A percentile compares a stretch with the other conserved stretches of the same genome.
These are phyloP conservation scores for Pseudanteris insignis DNA, from an alignment of 2,888 invertebrate genomes.

Conservation along the genomic window DNA sequence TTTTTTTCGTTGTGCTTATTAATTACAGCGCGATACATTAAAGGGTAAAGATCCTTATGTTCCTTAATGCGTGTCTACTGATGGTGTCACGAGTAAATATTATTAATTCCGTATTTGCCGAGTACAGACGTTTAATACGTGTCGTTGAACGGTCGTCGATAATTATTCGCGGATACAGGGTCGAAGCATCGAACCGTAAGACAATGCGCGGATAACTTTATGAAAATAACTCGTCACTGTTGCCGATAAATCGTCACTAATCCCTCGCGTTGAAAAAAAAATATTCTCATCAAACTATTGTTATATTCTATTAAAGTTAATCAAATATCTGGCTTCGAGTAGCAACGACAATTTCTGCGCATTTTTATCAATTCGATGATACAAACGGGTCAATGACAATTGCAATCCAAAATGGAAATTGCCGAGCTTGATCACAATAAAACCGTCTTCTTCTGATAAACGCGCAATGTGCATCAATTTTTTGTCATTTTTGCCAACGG, in stretches of 20 bases:
- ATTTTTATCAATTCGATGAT: background rate
- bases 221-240: slow-evolving; percentile 37
- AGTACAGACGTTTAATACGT: slow-evolving; percentile 40
- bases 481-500: slow-evolving; percentile 17
- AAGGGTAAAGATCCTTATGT: slow-evolving; percentile 40
- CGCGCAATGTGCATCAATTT: slow-evolving; percentile 14
- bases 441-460: slow-evolving; percentile 20
- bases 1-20: slow-evolving; percentile 29
- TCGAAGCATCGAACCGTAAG: slow-evolving; percentile 49
- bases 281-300: background rate
- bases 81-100: slow-evolving; percentile 33
- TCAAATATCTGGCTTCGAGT: no score
- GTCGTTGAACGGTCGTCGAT: slow-evolving; percentile 43
- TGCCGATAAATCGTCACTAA: slow-evolving; percentile 35
- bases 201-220: slow-evolving; percentile 43
- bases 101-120: slow-evolving; percentile 41
- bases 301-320: no score
- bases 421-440: slow-evolving; percentile 23
- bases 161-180: slow-evolving; percentile 48
- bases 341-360: no score
- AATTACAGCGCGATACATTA: slow-evolving; percentile 31
- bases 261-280: slow-evolving; percentile 16
- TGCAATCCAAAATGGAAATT: slow-evolving; percentile 42
- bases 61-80: slow-evolving; percentile 30
- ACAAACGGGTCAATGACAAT: slow-evolving; percentile 42